Evolutionary conservation across 2,113 vertebrate genomes (phyloP), one percentile per base, ranked within the genome.

Genomic region (Pluvialis apricaria): DNA sequence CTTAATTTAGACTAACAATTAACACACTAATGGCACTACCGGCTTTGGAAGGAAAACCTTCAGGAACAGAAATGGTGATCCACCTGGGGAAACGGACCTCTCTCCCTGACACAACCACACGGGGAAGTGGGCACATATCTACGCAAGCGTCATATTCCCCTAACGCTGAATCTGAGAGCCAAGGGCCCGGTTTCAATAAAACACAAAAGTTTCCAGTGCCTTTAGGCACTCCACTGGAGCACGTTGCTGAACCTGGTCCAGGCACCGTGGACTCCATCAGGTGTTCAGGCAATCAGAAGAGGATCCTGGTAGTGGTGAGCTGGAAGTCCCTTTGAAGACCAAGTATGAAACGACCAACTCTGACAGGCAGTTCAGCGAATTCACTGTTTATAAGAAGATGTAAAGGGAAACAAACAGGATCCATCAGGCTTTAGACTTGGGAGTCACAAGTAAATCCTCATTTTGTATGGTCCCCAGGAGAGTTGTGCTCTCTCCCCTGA

Each of bases 141-240:
- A 51, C 65, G 40, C 22, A 66, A 55, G 45, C 17, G 34, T 72
- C 0, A 0, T 51, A 62, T 25, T 71, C 51, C 34, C 19, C 83
- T 57, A 20, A 62, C 2, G 3, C 31, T 40, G 29, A 77, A 69
- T 18, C 36, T 0, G 0, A 61, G 21, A 65, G n/a, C 28, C n/a
- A 77, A 68, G 32, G 16, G 38, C 44, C 47, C 17, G 45, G 16
- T 52, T 77, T 69, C 47, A 77, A 32, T 15, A 76, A 55, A 60
- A 32, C 29, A 49, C 31, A 42, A 13, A n/a, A 31, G 58, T 42
- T 91, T 80, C 19, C 71, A 83, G 4, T 60, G 47, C 32, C 52
- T 82, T 57, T 58, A 82, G 61, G 55, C 17, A 82, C 19, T 2
- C 38, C 68, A 21, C 21, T 68, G 86, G 61, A 85, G 31, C 28